A percentile compares a stretch with the other conserved stretches of the same genome.
Conservation (phyloP, 2,113 vertebrate species). For the Corydoras sp. region DNA sequence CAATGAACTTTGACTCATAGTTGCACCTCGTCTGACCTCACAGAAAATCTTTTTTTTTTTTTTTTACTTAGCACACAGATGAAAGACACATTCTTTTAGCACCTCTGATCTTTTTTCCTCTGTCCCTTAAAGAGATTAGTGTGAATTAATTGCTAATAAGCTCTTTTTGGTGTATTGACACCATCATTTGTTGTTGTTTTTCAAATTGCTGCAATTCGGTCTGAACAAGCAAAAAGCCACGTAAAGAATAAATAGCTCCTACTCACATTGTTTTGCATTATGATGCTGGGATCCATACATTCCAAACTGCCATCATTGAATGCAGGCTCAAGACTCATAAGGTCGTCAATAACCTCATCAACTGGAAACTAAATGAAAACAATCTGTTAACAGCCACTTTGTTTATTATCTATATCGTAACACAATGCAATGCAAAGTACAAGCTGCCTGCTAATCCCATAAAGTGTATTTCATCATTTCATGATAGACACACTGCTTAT, state of each 20-base stretch:
- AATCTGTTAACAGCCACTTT: constrained; percentile 43
- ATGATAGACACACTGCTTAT: constrained; percentile 46
- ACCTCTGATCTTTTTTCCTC: constrained; percentile 11
- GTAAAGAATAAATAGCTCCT: constrained; percentile 33
- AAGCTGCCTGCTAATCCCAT: constrained; percentile 46
- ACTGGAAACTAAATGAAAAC: constrained; percentile 77
- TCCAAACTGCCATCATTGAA: constrained; percentile 86
- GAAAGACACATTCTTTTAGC: constrained; percentile 30
- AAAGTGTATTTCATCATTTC: constrained; percentile 31
- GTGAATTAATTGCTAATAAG: neutral
- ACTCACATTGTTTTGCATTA: constrained; percentile 91
- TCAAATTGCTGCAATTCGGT: no score
- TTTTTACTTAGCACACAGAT: constrained; percentile 45
- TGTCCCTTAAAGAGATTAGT: constrained; percentile 20
- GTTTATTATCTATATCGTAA: constrained; percentile 22
- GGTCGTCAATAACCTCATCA: constrained; percentile 90
- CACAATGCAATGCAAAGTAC: constrained; percentile 26
- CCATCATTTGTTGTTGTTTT: no score
- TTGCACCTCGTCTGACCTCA: constrained; percentile 81
- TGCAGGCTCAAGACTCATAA: constrained; percentile 83
- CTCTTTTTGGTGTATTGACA: no score
- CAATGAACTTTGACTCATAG: constrained; percentile 83
- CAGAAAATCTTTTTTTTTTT: constrained; percentile 48
- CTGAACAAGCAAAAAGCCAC: no score
- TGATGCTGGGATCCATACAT: constrained; percentile 76